Evolutionary conservation across 1,140 invertebrate species (phyloP), one percentile per base, ranked within the genome.

Genomic region (Drosophila malerkotliana): DNA sequence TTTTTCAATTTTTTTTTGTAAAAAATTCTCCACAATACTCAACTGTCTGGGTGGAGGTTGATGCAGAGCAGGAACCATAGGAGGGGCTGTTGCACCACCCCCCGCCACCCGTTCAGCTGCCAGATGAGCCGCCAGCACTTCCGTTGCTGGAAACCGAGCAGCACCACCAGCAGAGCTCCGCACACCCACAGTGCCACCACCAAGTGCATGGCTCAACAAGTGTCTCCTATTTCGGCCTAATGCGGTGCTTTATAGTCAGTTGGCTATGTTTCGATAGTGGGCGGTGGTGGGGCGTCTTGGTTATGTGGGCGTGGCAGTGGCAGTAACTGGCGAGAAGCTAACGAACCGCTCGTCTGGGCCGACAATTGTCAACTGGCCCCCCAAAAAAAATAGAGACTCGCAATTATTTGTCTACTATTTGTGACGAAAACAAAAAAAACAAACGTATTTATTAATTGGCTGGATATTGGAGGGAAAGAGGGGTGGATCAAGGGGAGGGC

Each of bases 121-220:
- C 90, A 91, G 39, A 91, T 88, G 71, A 91, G 85, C 18, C 79
- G 82, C 90, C 90, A 91, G 45, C 79, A 90, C 39, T 91, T 91
- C 15, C 89, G 77, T 53, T 91, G 90, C 59, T 88, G 83, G 68
- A 72, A 89, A 44, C 76, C 76, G n/a, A 88, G 68, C 9, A 88
- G 72, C 28, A 83, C 41, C 7, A 57, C 54, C 55, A 88, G 37
- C 34, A 88, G n/a, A 32, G 52, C 78, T 49, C 83, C 83, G 64
- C 79, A 89, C n/a, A 79, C 61, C 60, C 76, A 88, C 48, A 88
- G 37, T 44, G 79, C 84, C 72, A 79, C 57, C 34, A 69, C 52
- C 39, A 88, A 39, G 52, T 79, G 76, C 83, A 88, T 85, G 24
- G 41, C 24, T 21, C 14, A 12, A 14, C 14, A 12, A 14, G 8